Evolutionary conservation across 2,888 invertebrate species (phyloP).

Genomic region (Ethmia dodecea): DNA sequence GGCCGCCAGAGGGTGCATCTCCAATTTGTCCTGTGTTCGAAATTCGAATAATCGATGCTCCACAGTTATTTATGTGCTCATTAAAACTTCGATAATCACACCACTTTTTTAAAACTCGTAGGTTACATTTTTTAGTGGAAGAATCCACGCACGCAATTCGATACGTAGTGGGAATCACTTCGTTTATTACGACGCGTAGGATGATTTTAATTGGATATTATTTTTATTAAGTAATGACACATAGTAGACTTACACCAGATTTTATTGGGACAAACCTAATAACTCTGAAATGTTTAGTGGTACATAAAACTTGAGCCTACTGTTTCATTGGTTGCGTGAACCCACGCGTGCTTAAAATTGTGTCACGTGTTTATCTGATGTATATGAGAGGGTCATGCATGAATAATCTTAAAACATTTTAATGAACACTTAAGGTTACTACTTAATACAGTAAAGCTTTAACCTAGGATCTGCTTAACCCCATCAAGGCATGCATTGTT

Average conservation of each 20-base stretch:
- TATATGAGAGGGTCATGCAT: too few relatives aligned
- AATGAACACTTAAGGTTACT: slow-evolving; percentile 1
- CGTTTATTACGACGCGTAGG: slow-evolving; percentile 45
- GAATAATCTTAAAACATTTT: too few relatives aligned
- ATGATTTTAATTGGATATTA: slow-evolving; percentile 54
- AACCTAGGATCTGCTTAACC: slow-evolving; percentile 5
- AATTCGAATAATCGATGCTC: slow-evolving; percentile 60
- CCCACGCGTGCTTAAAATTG: too few relatives aligned
- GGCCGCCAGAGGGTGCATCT: slow-evolving; percentile 53
- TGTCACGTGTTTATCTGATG: too few relatives aligned
- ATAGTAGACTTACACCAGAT: slow-evolving; percentile 28
- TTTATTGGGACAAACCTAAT: slow-evolving; percentile 41
- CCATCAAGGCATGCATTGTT: slow-evolving; percentile 36
- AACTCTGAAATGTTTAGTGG: slow-evolving; percentile 23
- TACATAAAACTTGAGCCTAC: slow-evolving; percentile 3
- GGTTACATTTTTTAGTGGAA: slow-evolving; percentile 19
- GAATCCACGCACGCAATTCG: slow-evolving; percentile 16
- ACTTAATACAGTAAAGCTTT: not conserved
- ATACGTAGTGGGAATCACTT: slow-evolving; percentile 26
- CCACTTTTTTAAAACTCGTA: slow-evolving; percentile 28
- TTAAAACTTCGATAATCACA: slow-evolving; percentile 68
- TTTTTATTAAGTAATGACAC: slow-evolving; percentile 42
- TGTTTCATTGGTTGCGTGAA: too few relatives aligned
- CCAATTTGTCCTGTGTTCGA: slow-evolving; percentile 67
- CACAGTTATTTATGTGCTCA: slow-evolving; percentile 65